These are phyloP conservation scores for Drosophila nigritarsus DNA, from an alignment of 2,888 invertebrate species.

Conservation along the genomic window DNA sequence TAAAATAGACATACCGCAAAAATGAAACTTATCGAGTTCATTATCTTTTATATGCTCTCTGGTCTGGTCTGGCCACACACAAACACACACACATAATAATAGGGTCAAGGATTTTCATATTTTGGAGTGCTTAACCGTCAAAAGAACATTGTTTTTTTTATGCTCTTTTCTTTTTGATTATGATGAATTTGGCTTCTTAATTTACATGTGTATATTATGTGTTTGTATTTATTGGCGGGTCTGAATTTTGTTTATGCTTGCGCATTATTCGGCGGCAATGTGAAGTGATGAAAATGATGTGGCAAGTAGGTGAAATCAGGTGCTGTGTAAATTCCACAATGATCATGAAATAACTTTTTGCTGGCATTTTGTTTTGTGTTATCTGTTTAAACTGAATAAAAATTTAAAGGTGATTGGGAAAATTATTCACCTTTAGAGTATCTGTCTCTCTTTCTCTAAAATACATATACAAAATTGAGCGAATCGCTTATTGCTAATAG, in stretches of 20 bases:
- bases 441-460: neutral
- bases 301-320: slow-evolving; percentile 30
- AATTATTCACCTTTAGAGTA: neutral
- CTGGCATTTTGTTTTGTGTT: slow-evolving; percentile 5
- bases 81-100: slow-evolving; percentile 6
- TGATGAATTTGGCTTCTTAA: slow-evolving; percentile 6
- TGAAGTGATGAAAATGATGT: slow-evolving; percentile 24
- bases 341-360: slow-evolving; percentile 24
- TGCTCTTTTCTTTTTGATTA: slow-evolving; percentile 3
- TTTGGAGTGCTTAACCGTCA: slow-evolving; percentile 30
- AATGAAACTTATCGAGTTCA: slow-evolving; percentile 66
- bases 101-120: slow-evolving; percentile 68
- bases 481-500: neutral
- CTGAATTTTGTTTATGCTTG: slow-evolving; percentile 23
- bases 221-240: slow-evolving; percentile 15
- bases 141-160: slow-evolving; percentile 27
- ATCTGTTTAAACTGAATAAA: slow-evolving; percentile 1
- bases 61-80: slow-evolving; percentile 10
- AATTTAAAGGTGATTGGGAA: neutral
- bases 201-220: slow-evolving; percentile 18
- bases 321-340: slow-evolving; percentile 27
- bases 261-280: slow-evolving; percentile 2
- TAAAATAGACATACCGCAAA: slow-evolving; percentile 45
- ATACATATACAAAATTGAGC: neutral
- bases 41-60: slow-evolving; percentile 55